Evolutionary conservation across 2,888 invertebrate species (phyloP).

Genomic region (Thereva nobilitata): DNA sequence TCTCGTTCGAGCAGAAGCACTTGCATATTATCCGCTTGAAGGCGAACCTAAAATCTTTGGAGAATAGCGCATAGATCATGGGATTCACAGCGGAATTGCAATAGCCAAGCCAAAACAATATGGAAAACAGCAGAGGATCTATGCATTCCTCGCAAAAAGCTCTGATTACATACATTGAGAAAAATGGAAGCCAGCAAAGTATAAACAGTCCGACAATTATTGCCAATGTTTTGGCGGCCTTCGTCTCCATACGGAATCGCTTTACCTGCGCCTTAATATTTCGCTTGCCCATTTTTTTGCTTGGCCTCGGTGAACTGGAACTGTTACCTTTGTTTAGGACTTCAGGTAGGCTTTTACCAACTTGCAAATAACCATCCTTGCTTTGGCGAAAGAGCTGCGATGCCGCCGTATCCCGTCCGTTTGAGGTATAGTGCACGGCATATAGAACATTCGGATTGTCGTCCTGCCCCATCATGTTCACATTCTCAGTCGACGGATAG

Average conservation of each 20-base stretch:
- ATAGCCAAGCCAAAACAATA: constrained; percentile 96
- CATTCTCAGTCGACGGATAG: constrained; percentile 79
- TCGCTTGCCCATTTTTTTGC: constrained; percentile 80
- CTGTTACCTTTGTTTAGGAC: constrained; percentile 48
- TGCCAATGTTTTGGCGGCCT: constrained; percentile 94
- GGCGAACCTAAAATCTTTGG: constrained; percentile 92
- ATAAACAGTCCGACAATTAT: constrained; percentile 98
- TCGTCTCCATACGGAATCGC: constrained; percentile 92
- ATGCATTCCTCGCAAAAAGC: constrained; percentile 88
- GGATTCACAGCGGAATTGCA: constrained; percentile 97
- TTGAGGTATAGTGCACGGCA: constrained; percentile 72
- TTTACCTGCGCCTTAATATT: constrained; percentile 91
- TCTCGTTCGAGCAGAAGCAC: constrained; percentile 70
- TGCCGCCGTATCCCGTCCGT: constrained; percentile 68
- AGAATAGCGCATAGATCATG: constrained; percentile 91
- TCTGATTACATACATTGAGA: constrained; percentile 89
- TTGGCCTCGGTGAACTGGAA: constrained; percentile 57
- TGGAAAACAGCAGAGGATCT: constrained; percentile 81
- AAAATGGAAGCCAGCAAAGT: constrained; percentile 96
- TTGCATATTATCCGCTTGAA: constrained; percentile 91
- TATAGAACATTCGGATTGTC: constrained; percentile 60
- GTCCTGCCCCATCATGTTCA: constrained; percentile 55
- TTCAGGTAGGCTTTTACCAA: constrained; percentile 57
- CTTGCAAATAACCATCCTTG: constrained; percentile 63
- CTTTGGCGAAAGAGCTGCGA: constrained; percentile 57